Evolutionary conservation across 2,888 invertebrate genomes (phyloP).

Genomic region (Listrodromus nycthemerus): DNA sequence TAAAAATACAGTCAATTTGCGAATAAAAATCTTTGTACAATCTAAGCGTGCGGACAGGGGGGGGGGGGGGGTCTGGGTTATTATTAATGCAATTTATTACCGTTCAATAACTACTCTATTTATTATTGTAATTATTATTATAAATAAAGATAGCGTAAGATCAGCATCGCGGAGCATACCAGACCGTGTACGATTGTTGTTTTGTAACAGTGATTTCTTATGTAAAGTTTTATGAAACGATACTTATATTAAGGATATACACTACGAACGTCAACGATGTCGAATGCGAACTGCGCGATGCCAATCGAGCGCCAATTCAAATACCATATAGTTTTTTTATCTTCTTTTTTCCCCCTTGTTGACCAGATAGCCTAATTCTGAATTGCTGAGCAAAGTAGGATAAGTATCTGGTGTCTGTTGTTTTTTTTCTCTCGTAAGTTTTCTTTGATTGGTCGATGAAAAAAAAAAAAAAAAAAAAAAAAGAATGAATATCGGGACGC

Average conservation of each 20-base stretch:
- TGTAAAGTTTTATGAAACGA: too few species aligned
- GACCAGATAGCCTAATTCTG: conserved; percentile 25
- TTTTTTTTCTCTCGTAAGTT: background rate
- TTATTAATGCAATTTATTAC: conserved; percentile 41
- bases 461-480: background rate
- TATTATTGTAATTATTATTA: conserved; percentile 41
- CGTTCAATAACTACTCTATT: conserved; percentile 38
- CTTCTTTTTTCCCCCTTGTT: conserved; percentile 25
- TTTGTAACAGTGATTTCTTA: background rate
- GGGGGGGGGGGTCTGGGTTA: conserved; percentile 13
- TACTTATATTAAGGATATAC: background rate
- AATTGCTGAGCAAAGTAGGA: conserved; percentile 26
- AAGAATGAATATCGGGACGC: background rate
- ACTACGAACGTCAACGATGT: conserved; percentile 7
- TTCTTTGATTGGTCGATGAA: background rate
- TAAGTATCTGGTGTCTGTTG: conserved; percentile 34
- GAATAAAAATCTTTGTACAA: conserved; percentile 65
- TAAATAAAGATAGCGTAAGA: conserved; percentile 39
- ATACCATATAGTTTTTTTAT: conserved; percentile 13
- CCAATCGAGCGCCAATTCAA: conserved; percentile 24
- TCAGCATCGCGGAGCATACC: conserved; percentile 11
- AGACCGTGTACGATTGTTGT: background rate
- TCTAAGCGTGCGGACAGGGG: conserved; percentile 28
- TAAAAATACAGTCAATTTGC: conserved; percentile 39
- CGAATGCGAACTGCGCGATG: conserved; percentile 17